phyloP scores from a whole-genome alignment of 2,113 vertebrate genomes.

The Cromileptes altivelis region DNA sequence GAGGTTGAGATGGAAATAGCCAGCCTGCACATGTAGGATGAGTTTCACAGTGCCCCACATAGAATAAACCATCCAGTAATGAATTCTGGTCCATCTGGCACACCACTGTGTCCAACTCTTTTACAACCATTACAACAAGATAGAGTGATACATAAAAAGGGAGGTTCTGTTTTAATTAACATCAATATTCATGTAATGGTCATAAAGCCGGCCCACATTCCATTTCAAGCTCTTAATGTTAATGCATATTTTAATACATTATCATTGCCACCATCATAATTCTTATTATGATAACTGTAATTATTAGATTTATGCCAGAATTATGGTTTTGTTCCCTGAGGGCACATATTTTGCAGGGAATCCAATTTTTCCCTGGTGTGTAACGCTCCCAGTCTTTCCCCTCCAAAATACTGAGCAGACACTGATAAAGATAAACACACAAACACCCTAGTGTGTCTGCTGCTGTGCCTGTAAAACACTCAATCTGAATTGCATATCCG shows the following conservation, averaged over 20 bases:
- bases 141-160: slow-evolving; percentile 74
- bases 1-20: slow-evolving; percentile 29
- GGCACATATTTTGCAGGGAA: slow-evolving; percentile 77
- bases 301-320: slow-evolving; percentile 82
- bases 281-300: slow-evolving; percentile 84
- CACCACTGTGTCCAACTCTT: slow-evolving; percentile 38
- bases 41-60: slow-evolving; percentile 51
- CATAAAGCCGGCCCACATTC: slow-evolving; percentile 72
- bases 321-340: slow-evolving; percentile 80
- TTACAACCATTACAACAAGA: slow-evolving; percentile 67
- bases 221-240: slow-evolving; percentile 78
- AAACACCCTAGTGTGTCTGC: slow-evolving; percentile 80
- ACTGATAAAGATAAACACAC: slow-evolving; percentile 88
- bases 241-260: slow-evolving; percentile 87
- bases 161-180: slow-evolving; percentile 83
- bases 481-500: slow-evolving; percentile 90
- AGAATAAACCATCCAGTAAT: slow-evolving; percentile 52
- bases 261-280: slow-evolving; percentile 82
- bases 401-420: slow-evolving; percentile 73
- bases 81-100: slow-evolving; percentile 46
- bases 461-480: slow-evolving; percentile 83
- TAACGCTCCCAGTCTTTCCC: slow-evolving; percentile 56
- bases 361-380: slow-evolving; percentile 64
- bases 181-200: slow-evolving; percentile 84
- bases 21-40: neutral